Evolutionary conservation across 92 coral and sea anemone genomes (phyloP).

Genomic region (Micromussa lordhowensis): DNA sequence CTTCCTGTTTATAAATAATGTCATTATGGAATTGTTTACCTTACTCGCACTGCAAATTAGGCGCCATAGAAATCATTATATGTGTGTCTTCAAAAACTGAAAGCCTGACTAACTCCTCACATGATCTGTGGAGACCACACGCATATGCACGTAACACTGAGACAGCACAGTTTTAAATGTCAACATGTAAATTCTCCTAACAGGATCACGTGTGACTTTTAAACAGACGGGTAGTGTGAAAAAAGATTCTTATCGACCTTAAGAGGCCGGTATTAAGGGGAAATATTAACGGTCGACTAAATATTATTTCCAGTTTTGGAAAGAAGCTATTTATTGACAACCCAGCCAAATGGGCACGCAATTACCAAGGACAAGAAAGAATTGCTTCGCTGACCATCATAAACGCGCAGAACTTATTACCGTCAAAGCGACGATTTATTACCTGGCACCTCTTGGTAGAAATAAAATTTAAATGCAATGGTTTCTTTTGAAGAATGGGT

Average conservation of each 20-base stretch:
- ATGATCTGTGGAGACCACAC: not conserved
- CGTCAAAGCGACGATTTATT: too few species aligned
- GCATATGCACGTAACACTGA: not conserved
- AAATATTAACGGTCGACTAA: too few species aligned
- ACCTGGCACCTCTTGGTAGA: too few species aligned
- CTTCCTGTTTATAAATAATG: slow-evolving; percentile 20
- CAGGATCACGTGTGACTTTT: not conserved
- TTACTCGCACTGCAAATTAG: not conserved
- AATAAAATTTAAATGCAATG: too few species aligned
- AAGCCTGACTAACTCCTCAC: not conserved
- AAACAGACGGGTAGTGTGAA: not conserved
- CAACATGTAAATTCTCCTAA: not conserved
- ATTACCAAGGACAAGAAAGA: too few species aligned
- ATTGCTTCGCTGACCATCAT: too few species aligned
- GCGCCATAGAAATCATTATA: not conserved
- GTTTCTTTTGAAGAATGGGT: too few species aligned
- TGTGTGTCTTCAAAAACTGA: not conserved
- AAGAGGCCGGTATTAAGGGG: not conserved
- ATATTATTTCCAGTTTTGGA: too few species aligned
- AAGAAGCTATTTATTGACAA: too few species aligned
- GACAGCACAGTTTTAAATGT: not conserved
- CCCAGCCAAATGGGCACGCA: too few species aligned
- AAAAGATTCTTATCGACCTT: not conserved
- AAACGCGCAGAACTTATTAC: too few species aligned
- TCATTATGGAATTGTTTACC: not conserved